These are phyloP conservation scores for Netelia virgata DNA, from an alignment of 2,888 invertebrate genomes.

Conservation along the genomic window DNA sequence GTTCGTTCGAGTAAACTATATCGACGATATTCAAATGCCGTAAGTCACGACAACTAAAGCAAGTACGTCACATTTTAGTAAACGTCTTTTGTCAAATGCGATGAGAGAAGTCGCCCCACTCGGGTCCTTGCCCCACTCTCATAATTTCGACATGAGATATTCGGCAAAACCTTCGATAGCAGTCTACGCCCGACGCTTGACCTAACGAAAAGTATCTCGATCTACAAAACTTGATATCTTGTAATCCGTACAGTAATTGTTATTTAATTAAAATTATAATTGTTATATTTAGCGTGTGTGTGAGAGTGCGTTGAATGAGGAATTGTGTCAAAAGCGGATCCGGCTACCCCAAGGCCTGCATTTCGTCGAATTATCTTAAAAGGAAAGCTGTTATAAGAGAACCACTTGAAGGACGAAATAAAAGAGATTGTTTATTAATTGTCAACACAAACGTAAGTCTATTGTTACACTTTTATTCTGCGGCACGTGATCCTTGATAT, in stretches of 20 bases:
- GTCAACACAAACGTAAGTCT: neutral
- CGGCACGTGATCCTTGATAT: neutral
- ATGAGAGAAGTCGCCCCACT: neutral
- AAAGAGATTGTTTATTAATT: neutral
- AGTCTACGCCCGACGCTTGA: neutral
- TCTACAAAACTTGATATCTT: neutral
- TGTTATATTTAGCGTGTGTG: neutral
- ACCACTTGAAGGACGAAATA: neutral
- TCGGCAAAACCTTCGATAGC: neutral
- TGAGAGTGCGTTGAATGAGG: neutral
- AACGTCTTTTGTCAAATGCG: too few species aligned
- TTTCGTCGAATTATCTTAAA: neutral
- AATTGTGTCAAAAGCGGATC: neutral
- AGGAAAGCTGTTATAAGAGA: neutral
- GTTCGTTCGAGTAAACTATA: neutral
- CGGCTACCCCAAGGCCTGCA: neutral
- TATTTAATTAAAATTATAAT: neutral
- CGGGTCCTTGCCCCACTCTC: neutral
- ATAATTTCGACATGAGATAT: neutral
- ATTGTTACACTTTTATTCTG: neutral
- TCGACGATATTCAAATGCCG: neutral
- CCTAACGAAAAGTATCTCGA: neutral
- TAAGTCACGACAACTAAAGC: neutral
- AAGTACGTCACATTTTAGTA: neutral
- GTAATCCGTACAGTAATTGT: neutral